phyloP scores from a whole-genome alignment of 2,888 invertebrate species.

The Nomada ruficornis region DNA sequence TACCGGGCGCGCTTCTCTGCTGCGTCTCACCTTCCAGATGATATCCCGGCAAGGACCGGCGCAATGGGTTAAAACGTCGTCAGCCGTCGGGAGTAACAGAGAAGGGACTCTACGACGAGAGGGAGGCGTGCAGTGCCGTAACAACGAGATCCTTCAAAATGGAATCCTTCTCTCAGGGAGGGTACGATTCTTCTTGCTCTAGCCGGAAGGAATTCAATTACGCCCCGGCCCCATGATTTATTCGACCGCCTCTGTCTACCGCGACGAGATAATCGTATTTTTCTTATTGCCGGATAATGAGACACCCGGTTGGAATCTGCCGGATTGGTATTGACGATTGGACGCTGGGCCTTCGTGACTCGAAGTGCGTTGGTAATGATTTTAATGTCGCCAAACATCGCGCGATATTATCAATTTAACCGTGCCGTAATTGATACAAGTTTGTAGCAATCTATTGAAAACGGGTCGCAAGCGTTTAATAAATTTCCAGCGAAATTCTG shows the following conservation, averaged over 20 bases:
- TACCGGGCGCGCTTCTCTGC: slow-evolving; percentile 82
- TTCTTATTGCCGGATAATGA: neutral
- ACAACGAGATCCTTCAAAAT: slow-evolving; percentile 53
- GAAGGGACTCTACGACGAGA: slow-evolving; percentile 23
- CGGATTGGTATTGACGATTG: too few relatives aligned
- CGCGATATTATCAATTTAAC: too few relatives aligned
- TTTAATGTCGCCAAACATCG: too few relatives aligned
- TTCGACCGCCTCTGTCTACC: neutral
- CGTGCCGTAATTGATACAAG: too few relatives aligned
- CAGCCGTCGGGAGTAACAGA: slow-evolving; percentile 8
- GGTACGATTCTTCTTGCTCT: neutral
- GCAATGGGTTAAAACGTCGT: slow-evolving; percentile 67
- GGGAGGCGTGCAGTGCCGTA: slow-evolving; percentile 64
- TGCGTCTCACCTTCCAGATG: slow-evolving; percentile 82
- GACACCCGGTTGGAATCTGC: too few relatives aligned
- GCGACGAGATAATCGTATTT: slow-evolving; percentile 3
- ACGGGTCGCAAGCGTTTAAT: too few relatives aligned
- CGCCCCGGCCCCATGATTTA: slow-evolving; percentile 12
- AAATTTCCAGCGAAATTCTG: too few relatives aligned
- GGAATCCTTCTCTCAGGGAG: slow-evolving; percentile 20
- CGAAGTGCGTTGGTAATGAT: too few relatives aligned
- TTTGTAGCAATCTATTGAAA: too few relatives aligned
- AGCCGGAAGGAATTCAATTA: slow-evolving; percentile 26
- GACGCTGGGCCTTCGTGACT: too few relatives aligned
- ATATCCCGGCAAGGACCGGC: slow-evolving; percentile 74